Conservation (phyloP, 92 coral and sea anemone species). For the Palythoa grandiflora region DNA sequence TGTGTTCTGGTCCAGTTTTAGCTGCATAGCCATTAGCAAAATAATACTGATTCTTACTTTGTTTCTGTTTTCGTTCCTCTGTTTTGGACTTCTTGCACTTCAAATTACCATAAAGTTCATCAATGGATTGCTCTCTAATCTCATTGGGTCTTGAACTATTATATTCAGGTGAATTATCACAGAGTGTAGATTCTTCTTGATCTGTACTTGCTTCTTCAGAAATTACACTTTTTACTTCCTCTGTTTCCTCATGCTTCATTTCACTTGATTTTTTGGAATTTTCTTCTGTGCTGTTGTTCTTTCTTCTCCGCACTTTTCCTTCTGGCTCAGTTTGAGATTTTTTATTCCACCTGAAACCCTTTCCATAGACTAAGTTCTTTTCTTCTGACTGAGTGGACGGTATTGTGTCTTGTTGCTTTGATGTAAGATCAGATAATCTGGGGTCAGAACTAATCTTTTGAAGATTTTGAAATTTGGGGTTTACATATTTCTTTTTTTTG, state of each 20-base stretch:
- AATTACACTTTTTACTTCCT: neutral
- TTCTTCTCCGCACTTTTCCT: neutral
- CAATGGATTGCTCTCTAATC: neutral
- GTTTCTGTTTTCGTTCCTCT: constrained; percentile 1
- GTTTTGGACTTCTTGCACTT: constrained; percentile 31
- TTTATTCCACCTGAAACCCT: constrained; percentile 43
- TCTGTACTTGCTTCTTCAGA: neutral
- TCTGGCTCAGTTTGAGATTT: neutral
- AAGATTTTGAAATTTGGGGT: constrained; percentile 32
- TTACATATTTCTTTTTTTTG: constrained; percentile 29
- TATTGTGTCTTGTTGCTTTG: constrained; percentile 2
- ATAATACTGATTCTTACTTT: constrained; percentile 7
- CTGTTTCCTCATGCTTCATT: neutral
- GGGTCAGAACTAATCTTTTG: neutral
- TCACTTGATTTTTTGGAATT: constrained; percentile 4
- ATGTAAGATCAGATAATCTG: neutral
- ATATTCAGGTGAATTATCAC: neutral
- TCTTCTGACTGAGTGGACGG: neutral
- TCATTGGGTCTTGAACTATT: neutral
- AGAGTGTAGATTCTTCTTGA: neutral
- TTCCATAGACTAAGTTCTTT: constrained; percentile 13
- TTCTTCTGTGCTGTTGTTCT: neutral
- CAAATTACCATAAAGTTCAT: constrained; percentile 29
- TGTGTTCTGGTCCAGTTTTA: neutral
- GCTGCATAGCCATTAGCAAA: constrained; percentile 2